Base-by-base conservation (phyloP, 2,888 invertebrate genomes). In the Dorcus parallelipipedus region DNA sequence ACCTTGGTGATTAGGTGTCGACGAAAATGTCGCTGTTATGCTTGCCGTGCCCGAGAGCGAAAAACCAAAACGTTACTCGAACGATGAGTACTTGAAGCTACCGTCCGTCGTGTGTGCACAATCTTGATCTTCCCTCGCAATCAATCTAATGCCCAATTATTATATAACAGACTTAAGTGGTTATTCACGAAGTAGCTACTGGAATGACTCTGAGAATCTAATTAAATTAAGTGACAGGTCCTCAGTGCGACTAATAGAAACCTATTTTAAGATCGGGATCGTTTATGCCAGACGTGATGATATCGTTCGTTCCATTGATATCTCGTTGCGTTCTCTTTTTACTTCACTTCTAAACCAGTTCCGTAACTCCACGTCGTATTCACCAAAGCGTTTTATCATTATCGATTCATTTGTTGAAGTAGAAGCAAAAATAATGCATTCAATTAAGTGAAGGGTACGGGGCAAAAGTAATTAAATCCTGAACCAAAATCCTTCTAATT, bases 81-180 rank as follows among this genome's bases (percentile, higher is more conserved):
- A 33, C 7, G 26, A 33, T 33, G 26, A 33, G 26, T 33, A 33
- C 26, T 33, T 33, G 26, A 33, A 33, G 50, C 39, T 23, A 39
- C 23, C 53, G 48, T 38, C 23, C 17, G 47, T 17, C 33, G 52
- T 52, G 26, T 20, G 17, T 52, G 39, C 42, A 26, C 49, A 5
- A 49, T n/a, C 49, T 39, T 17, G 26, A 59, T 52, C 52, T 52
- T 53, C 55, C 56, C 55, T 55, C 61, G 58, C 62, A 62, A 62
- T 66, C 66, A 67, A 67, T 67, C 65, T 66, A 67, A 63, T 57
- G 62, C 64, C 64, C 67, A 67, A 67, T 67, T 67, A 67, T 67
- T 67, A 65, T 67, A 67, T 67, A 67, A 67, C 61, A 61, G 64
- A 61, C 66, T 67, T 66, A 67, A 67, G 67, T 67, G 67, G 64